These are phyloP conservation scores for Lagocephalus sceleratus DNA, from an alignment of 2,797 vertebrate species.

Conservation along the genomic window DNA sequence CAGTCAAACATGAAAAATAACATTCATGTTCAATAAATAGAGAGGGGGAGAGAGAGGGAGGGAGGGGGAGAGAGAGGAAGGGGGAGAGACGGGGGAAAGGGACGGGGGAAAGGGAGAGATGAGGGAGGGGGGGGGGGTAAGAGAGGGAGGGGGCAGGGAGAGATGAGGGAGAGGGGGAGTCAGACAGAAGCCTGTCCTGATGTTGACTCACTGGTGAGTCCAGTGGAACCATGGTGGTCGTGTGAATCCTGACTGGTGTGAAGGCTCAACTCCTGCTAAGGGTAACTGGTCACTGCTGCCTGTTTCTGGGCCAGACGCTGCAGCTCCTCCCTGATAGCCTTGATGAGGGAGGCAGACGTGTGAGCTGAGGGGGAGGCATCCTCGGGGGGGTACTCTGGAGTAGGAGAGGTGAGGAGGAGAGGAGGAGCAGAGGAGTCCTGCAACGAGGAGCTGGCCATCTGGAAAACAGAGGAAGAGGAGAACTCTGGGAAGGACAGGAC, in stretches of 20 bases:
- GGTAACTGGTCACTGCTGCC: conserved; percentile 84
- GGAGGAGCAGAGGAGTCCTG: conserved; percentile 85
- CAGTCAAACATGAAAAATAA: conserved; percentile 51
- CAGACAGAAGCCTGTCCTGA: too few relatives aligned
- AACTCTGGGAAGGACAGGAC: conserved; percentile 89
- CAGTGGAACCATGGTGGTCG: too few relatives aligned
- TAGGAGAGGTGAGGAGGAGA: conserved; percentile 81
- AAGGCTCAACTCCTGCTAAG: conserved; percentile 45
- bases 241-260: conserved; percentile 6
- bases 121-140: too few relatives aligned
- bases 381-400: conserved; percentile 86
- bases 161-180: too few relatives aligned
- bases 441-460: conserved; percentile 87
- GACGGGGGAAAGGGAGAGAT: too few relatives aligned
- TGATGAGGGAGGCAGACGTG: conserved; percentile 95
- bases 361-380: conserved; percentile 89
- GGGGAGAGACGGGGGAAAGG: too few relatives aligned
- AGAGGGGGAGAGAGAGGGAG: conserved; percentile 28
- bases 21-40: conserved; percentile 31
- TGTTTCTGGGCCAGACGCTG: conserved; percentile 96
- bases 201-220: too few relatives aligned
- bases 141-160: too few relatives aligned
- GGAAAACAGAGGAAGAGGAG: conserved; percentile 88
- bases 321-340: conserved; percentile 97
- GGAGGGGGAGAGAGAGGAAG: too few relatives aligned